Evolutionary conservation across 2,888 invertebrate genomes (phyloP), one percentile per base, ranked within the genome.

Genomic region (Phrixothrix hirtus): DNA sequence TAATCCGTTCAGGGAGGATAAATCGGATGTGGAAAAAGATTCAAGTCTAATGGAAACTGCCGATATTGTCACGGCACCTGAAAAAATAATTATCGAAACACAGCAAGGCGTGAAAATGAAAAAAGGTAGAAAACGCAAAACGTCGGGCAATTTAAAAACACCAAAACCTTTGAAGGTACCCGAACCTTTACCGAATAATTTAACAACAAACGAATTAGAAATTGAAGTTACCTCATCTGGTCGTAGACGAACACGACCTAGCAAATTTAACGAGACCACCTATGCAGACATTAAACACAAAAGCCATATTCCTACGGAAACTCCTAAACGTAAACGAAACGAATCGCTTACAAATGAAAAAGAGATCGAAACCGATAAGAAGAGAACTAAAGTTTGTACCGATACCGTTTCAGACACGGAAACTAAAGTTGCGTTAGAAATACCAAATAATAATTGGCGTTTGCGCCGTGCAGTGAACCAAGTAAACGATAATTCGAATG

Each of bases 191-290:
- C 70, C 4, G 4, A 71, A 64, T 70, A 69, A 16, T 1, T 50
- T 52, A 31, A 56, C 53, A 30, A 43, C 51, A 17, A 59, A 55
- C 31, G 62, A 67, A 10, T 67, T 78, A 41, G 69, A 75, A 26
- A 64, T 77, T 2, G 84, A 84, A 72, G 77, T 83, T 1, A 84
- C 85, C 0, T 84, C 85, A 0, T 85, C 84, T 0, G 85, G 85
- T 2, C 74, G 85, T 46, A 78, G 82, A 69, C 75, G 85, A 47
- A 84, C 83, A 16, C 74, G 84, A 42, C 85, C 85, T 0, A 78
- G 81, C 49, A 85, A 85, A 66, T 85, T 80, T 63, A 84, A 84
- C 58, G 85, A 85, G 70, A 80, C 82, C 3, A 83, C 83, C 0
- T 84, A 82, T 63, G 82, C 80, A 1, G 74, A 74, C 52, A 64